Conservation (phyloP, 2,797 vertebrate genomes). For the Sciurus vulgaris region DNA sequence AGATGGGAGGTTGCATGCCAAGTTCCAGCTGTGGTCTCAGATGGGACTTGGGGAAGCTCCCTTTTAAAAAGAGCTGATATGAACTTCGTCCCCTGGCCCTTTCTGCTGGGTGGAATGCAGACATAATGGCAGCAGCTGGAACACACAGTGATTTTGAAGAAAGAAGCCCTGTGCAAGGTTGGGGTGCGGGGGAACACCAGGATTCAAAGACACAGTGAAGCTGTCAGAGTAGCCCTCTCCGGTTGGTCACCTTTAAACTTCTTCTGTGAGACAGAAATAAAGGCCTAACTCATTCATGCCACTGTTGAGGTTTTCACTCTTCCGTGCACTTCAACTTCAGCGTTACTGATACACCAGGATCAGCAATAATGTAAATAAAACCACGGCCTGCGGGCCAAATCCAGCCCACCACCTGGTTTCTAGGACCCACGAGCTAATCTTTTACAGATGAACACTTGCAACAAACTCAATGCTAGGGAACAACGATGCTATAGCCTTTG, state of each 20-base stretch:
- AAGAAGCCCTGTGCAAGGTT: background rate
- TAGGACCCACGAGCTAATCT: background rate
- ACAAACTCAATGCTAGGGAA: background rate
- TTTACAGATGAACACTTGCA: constrained; percentile 41
- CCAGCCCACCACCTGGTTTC: background rate
- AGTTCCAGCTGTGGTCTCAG: background rate
- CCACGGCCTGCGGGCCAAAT: background rate
- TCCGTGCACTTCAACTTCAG: background rate
- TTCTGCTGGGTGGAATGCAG: background rate
- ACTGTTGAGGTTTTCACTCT: background rate
- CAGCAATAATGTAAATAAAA: background rate
- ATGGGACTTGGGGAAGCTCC: background rate
- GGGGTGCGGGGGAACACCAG: background rate
- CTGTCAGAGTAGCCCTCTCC: background rate
- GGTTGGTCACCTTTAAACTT: background rate
- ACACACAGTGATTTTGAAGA: background rate
- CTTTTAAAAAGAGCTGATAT: background rate
- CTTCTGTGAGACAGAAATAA: background rate
- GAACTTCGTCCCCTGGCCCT: background rate
- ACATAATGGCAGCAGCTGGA: background rate
- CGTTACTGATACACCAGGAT: background rate
- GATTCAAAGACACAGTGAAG: background rate
- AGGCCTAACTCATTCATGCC: background rate
- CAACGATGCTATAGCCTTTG: background rate
- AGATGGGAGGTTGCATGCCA: background rate